Evolutionary conservation across 2,888 invertebrate species (phyloP).

Genomic region (Amphipyra berbera): DNA sequence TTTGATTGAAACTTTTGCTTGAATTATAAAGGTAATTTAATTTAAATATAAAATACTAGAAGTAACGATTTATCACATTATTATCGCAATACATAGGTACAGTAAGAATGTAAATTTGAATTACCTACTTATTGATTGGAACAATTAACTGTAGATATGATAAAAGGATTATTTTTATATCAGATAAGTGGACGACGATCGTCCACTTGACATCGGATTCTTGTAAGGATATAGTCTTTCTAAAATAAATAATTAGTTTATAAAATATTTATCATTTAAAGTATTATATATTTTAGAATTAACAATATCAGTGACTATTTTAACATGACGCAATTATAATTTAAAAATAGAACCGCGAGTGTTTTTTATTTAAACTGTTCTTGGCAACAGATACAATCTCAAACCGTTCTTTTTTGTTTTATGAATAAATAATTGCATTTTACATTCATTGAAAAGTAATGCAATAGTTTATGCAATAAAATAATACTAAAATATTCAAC

Average conservation of each 20-base stretch:
- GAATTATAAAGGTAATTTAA: too few relatives aligned
- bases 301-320: constrained; percentile 12
- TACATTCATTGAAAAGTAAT: neutral
- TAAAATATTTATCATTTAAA: constrained; percentile 34
- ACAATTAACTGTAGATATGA: constrained; percentile 80
- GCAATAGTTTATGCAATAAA: neutral
- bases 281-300: neutral
- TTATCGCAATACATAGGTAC: constrained; percentile 43
- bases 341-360: constrained; percentile 37
- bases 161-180: constrained; percentile 77
- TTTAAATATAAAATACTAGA: constrained; percentile 8
- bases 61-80: constrained; percentile 18
- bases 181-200: constrained; percentile 72
- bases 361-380: constrained; percentile 50
- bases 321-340: neutral
- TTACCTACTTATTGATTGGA: constrained; percentile 65
- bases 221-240: constrained; percentile 70
- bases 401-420: neutral
- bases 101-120: constrained; percentile 49
- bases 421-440: constrained; percentile 1
- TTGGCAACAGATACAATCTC: constrained; percentile 29
- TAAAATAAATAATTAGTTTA: constrained; percentile 33
- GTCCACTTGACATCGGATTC: constrained; percentile 76
- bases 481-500: neutral
- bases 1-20: too few relatives aligned